phyloP scores from a whole-genome alignment of 2,113 vertebrate genomes.

The Notechis scutatus region DNA sequence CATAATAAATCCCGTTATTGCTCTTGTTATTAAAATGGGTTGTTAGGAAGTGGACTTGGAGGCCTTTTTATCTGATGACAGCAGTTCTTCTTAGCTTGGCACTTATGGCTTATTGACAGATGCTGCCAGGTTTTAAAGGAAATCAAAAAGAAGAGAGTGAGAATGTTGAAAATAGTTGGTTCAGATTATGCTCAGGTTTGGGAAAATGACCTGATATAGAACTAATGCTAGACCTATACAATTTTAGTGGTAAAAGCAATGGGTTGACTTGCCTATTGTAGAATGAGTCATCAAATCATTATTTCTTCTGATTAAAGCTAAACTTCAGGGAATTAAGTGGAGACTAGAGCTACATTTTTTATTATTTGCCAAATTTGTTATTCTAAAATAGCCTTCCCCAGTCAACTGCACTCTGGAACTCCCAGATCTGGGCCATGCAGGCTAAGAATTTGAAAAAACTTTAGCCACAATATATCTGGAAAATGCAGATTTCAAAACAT shows the following conservation, averaged over 20 bases:
- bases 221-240: slow-evolving; percentile 24
- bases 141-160: slow-evolving; percentile 49
- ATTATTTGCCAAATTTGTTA: not conserved
- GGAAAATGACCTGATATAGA: slow-evolving; percentile 9
- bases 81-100: slow-evolving; percentile 62
- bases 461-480: not conserved
- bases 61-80: slow-evolving; percentile 66
- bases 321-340: not conserved
- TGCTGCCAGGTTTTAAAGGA: slow-evolving; percentile 44
- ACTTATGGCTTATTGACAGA: slow-evolving; percentile 63
- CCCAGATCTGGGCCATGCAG: not conserved
- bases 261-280: not conserved
- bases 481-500: not conserved
- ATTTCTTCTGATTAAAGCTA: not conserved
- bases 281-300: not conserved
- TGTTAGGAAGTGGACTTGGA: slow-evolving; percentile 64
- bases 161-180: slow-evolving; percentile 52
- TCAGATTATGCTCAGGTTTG: not conserved
- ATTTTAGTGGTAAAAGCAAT: not conserved
- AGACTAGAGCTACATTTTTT: not conserved
- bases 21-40: slow-evolving; percentile 78
- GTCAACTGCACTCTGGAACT: not conserved
- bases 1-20: slow-evolving; percentile 80
- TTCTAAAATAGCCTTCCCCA: not conserved
- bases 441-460: not conserved